Conservation (phyloP, 1,140 invertebrate species). For the Trachymyrmex septentrionalis region DNA sequence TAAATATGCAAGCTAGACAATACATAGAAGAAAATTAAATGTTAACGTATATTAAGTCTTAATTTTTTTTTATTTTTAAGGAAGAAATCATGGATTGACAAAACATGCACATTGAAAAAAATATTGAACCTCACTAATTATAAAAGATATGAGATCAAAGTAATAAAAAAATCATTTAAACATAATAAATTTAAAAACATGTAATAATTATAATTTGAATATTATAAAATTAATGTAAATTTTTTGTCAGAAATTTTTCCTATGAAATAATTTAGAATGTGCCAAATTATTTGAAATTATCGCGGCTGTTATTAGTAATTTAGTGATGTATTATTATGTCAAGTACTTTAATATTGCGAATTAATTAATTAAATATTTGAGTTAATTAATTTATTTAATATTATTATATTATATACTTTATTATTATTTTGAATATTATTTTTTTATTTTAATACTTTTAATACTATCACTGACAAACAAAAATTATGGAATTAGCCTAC, state of each 20-base stretch:
- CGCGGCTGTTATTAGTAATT: not conserved
- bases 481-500: not conserved
- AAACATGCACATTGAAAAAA: not conserved
- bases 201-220: not conserved
- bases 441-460: too few relatives aligned
- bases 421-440: too few relatives aligned
- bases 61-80: not conserved
- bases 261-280: not conserved
- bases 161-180: slow-evolving; percentile 4
- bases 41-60: not conserved
- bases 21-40: not conserved
- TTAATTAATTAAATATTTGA: not conserved
- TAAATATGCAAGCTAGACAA: not conserved
- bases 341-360: not conserved
- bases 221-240: not conserved
- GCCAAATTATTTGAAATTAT: not conserved
- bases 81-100: not conserved
- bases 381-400: not conserved
- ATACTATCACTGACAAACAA: not conserved
- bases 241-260: not conserved
- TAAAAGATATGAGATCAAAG: not conserved
- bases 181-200: not conserved
- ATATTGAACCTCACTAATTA: not conserved
- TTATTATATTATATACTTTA: not conserved
- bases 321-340: not conserved